Evolutionary conservation across 2,113 vertebrate genomes (phyloP), one percentile per base, ranked within the genome.

Genomic region (Xenotilapia flavipinnis): DNA sequence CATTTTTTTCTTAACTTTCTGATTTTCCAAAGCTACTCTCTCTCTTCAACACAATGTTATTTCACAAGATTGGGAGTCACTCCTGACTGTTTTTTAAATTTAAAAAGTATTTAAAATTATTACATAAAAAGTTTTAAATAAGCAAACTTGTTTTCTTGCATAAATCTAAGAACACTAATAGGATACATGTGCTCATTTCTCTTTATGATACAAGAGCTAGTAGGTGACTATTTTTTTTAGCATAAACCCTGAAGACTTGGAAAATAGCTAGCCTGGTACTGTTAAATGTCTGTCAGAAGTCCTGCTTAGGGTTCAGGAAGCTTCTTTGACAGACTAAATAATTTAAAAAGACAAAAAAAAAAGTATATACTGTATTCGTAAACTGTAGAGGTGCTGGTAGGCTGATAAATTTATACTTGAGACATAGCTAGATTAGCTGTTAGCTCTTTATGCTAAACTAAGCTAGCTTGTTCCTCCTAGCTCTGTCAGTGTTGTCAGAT

Each of bases 61-160:
- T 73, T 73, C 13, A 70, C 12, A 42, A 70, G 12, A 21, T 23
- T 54, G 38, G 31, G 28, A 21, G 7, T 60, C 31, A 28, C 58
- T n/a, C 17, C 38, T 82, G n/a, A 21, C 31, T 36, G 19, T 3
- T 53, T 3, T 51, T 51, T 21, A 1, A 3, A 79, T 53, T 33
- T 13, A 8, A 21, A 53, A 53, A 36, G 11, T 21, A 26, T 73
- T 42, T 45, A 10, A 73, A 73, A 45, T 15, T 28, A 75, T 75
- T 28, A 19, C 9, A 47, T 55, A 17, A 75, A 26, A 47, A 0
- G 0, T 42, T 26, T 49, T 75, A 75, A 49, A 49, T 31, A 11
- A 80, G n/a, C 49, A 55, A 55, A 55, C 6, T 55, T 55, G 17
- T 17, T 28, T 75, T 17, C 42, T 49, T 49, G 42, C 9, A 49